Base-by-base conservation (phyloP, 2,888 invertebrate genomes). In the Hesperia comma region DNA sequence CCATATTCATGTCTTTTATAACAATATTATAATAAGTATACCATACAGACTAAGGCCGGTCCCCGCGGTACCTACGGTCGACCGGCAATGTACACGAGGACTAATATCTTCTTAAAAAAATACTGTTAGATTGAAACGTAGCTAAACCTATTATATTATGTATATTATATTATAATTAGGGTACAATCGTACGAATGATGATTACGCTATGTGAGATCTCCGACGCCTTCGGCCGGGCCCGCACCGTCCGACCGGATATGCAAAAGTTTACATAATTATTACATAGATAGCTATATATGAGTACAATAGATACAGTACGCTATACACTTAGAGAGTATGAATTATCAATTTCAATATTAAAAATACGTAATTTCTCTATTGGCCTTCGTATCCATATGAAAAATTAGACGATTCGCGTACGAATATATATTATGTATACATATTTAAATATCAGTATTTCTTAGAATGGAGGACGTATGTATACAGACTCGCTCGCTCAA, bases 61-160 rank as follows among this genome's bases (percentile, higher is more conserved):
- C 85, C 81, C 85, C 85, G 83, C 84, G 83, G 78, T 70, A 83
- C 32, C 32, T 32, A 37, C 86, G 83, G 82, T 75, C 86, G 81
- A 74, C 88, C 88, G 84, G 84, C 84, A 84, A 90, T 91, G 86
- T 92, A 92, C 92, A 90, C 89, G 80, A 90, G 90, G 90, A 89
- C 92, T 92, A 92, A 92, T 92, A 92, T 92, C 92, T 92, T 92
- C 88, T 92, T 92, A 92, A 91, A 92, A 92, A 92, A 92, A 92
- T 92, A 92, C 92, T 92, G 92, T 92, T 92, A 92, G 92, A 92
- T 92, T 91, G 92, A 92, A 92, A 92, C 86, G 87, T 90, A 90
- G 90, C 92, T 92, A 91, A 88, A 83, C 86, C 92, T 92, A 92
- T 86, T 79, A 79, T 77, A 75, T 87, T 88, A 90, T 90, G 87